Base-by-base conservation (phyloP, 1,140 invertebrate genomes). In the Bicyclus anynana region DNA sequence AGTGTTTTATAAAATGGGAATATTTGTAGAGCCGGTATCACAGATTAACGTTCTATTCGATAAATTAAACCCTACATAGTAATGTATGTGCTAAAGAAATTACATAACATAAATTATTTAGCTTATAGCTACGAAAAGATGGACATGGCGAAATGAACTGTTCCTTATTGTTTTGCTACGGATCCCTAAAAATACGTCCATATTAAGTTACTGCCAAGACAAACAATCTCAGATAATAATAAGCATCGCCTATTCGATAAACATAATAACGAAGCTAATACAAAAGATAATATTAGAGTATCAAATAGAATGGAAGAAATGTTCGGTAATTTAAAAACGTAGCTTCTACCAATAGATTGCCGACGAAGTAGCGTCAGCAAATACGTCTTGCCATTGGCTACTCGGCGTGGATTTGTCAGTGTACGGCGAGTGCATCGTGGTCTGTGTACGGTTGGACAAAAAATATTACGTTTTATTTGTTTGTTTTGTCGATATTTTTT, bases 371-470 rank as follows among this genome's bases (percentile, higher is more conserved):
- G 52, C 62, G 62, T 68, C 61, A 64, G 67, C 71, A 70, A 72
- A 69, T 69, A 72, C 59, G 69, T 67, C 66, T 70, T 62, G 59
- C 62, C 59, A 69, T 69, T 65, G 70, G 70, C 67, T 67, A 69
- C 62, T 71, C 64, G 59, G 65, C 65, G 62, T 59, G 69, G 64
- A 72, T 69, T 67, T 70, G 68, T 67, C 65, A 70, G 63, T 72
- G 60, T 67, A 62, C 52, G 63, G 58, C 29, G 61, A 62, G 53
- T 51, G 44, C 58, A 59, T 47, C 40, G 42, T 38, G 58, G 55
- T 42, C 14, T 18, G 10, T 20, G 70, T 60, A 72, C 59, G 10
- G 62, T 42, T 23, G 13, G 46, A 42, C 64, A 23, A 62, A 37
- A 53, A 50, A 42, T 9, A 35, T 49, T 21, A 5, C 26, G 3